Evolutionary conservation across 2,888 invertebrate species (phyloP), one percentile per base, ranked within the genome.

Genomic region (Anthophora plumipes): DNA sequence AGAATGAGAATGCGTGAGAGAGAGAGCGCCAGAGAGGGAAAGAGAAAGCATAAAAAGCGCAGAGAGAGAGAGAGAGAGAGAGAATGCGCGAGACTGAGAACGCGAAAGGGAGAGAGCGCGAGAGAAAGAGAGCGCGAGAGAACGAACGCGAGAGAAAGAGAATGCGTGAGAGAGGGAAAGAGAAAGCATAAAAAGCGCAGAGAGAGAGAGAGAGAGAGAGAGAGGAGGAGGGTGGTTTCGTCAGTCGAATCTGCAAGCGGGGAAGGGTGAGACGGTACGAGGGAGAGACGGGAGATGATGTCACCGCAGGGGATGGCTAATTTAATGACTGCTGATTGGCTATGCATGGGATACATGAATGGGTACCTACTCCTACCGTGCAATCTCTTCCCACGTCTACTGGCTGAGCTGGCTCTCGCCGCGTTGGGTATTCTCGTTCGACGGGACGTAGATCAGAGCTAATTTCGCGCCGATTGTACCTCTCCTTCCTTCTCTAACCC

Each of bases 251-350:
- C 57, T 77, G 76, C 68, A 55, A 43, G 25, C 46, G 63, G 17
- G 55, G 48, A 55, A 48, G 50, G 59, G 60, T 54, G 50, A n/a
- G 48, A 64, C 63, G 66, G 64, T 17, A 3, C 1, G 7, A 48
- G 63, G 46, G 69, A 46, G 78, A 75, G 78, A 68, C 73, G 84
- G 55, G 80, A 70, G 83, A 87, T 85, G 85, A 90, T 89, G 87
- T 89, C 89, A 85, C 90, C 76, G 86, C 86, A 82, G 90, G 91
- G 88, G 87, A 85, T 87, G 84, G 87, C 91, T 92, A 91, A 92
- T 92, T 92, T 91, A 91, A 92, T 91, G 91, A 91, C 90, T 87
- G 87, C 82, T 85, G 90, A 90, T 90, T 89, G 90, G 90, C 89
- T 86, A 87, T 88, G 89, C 88, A 89, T 86, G 84, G 88, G 84